Evolutionary conservation across 1,140 invertebrate species (phyloP).

Genomic region (Elysia chlorotica): DNA sequence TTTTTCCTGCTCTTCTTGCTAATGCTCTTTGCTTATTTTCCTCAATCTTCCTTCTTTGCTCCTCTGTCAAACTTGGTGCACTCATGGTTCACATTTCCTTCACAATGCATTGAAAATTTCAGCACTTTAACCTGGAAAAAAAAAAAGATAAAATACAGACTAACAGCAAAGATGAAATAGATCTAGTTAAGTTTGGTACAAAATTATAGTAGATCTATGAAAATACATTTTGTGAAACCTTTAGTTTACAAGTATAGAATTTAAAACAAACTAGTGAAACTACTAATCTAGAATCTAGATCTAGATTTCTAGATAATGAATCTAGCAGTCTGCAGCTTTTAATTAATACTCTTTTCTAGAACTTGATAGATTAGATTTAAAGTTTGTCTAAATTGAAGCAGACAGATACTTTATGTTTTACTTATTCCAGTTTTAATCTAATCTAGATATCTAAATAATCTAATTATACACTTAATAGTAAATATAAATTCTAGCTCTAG

Average conservation of each 20-base stretch:
- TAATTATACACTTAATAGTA: too few species aligned
- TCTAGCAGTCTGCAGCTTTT: too few species aligned
- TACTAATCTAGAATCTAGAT: neutral
- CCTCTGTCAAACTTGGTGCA: constrained; percentile 49
- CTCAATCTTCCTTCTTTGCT: constrained; percentile 63
- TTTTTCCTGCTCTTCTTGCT: constrained; percentile 37
- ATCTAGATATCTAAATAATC: too few species aligned
- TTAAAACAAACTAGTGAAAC: neutral
- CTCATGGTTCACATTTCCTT: constrained; percentile 15
- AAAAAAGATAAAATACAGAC: neutral
- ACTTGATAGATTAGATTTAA: too few species aligned
- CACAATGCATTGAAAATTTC: neutral
- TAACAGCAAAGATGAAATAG: neutral
- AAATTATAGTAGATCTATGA: neutral
- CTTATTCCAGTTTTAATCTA: too few species aligned
- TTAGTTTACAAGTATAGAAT: neutral
- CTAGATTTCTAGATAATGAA: neutral
- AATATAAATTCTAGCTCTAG: too few species aligned
- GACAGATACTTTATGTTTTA: too few species aligned
- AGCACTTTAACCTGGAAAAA: neutral
- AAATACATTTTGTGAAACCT: neutral
- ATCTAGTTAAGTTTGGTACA: neutral
- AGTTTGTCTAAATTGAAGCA: too few species aligned
- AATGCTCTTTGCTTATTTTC: constrained; percentile 63
- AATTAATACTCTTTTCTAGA: too few species aligned